Base-by-base conservation (phyloP, 2,888 invertebrate genomes). In the Clivina fossor region DNA sequence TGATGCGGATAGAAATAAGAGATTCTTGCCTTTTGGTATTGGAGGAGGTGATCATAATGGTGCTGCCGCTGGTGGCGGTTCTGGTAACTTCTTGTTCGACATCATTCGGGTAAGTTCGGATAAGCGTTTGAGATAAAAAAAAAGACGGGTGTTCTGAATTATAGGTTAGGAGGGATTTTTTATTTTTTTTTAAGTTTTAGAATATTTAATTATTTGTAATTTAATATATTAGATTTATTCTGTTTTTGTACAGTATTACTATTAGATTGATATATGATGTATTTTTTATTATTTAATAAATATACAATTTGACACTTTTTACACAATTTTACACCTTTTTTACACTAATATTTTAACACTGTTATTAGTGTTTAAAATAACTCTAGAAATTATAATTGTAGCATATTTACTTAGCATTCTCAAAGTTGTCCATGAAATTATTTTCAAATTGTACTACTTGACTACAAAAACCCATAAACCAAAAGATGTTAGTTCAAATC, bases 51-150 rank as follows among this genome's bases (percentile, higher is more conserved):
- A 65, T 38, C 66, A 65, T 54, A 72, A 70, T 55, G 72, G 71
- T n/a, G 70, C 68, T 28, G 73, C 72, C 32, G 69, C 75, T 60
- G 73, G 74, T 8, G 88, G 86, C 61, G 90, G 89, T 51, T 90
- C 90, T 46, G 91, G 91, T 60, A 92, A 91, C 78, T 90, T 92
- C 80, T 79, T 92, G 64, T 90, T 91, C 75, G 91, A 92, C 74
- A 85, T 90, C 71, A 88, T 92, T 73, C 82, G 91, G 82, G 91
- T 92, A 79, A 87, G 88, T 47, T n/a, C 15, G 13, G 24, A 16
- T 5, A n/a, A 11, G 20, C 24, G 41, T 54, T 15, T 33, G 22
- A 19, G 43, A 22, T 18, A 28, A 15, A 13, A 15, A 24, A 4
- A 19, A 19, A 19, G 15, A 15, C 16, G 26, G 11, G 18, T 43